Conservation (phyloP, 1,140 invertebrate genomes). For the Adoxophyes honmai region DNA sequence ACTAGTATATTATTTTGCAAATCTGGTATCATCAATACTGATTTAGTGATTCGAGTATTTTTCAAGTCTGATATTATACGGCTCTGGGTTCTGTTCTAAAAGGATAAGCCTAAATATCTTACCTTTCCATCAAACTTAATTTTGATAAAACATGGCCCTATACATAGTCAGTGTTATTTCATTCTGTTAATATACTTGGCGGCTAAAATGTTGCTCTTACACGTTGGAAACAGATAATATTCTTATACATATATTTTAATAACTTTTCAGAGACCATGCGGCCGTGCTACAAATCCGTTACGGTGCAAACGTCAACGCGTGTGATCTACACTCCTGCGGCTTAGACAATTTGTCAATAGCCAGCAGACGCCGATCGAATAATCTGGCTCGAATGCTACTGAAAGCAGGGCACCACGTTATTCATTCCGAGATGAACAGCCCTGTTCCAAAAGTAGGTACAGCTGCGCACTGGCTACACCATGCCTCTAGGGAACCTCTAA, state of each 20-base stretch:
- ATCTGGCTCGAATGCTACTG: constrained; percentile 56
- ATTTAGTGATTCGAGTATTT: no score
- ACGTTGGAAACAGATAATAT: no score
- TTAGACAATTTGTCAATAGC: constrained; percentile 70
- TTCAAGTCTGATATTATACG: no score
- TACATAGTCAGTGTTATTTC: no score
- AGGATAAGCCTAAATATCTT: no score
- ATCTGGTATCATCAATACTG: no score
- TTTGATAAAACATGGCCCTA: no score
- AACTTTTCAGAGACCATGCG: constrained; percentile 51
- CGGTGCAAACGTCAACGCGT: constrained; percentile 70
- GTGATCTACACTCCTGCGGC: constrained; percentile 58
- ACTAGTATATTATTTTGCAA: no score
- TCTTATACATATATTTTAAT: background rate
- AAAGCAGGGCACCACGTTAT: constrained; percentile 62
- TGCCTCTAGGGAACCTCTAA: constrained; percentile 43
- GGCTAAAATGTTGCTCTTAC: no score
- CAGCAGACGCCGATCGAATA: constrained; percentile 38
- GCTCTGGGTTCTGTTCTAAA: no score
- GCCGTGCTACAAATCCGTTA: constrained; percentile 63
- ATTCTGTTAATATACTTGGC: no score
- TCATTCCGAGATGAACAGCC: constrained; percentile 21
- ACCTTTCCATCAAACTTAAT: no score
- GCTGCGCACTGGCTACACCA: constrained; percentile 42
- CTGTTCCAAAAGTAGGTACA: constrained; percentile 29